Conservation (phyloP, 2,113 vertebrate species). For the Poicephalus meyeri region DNA sequence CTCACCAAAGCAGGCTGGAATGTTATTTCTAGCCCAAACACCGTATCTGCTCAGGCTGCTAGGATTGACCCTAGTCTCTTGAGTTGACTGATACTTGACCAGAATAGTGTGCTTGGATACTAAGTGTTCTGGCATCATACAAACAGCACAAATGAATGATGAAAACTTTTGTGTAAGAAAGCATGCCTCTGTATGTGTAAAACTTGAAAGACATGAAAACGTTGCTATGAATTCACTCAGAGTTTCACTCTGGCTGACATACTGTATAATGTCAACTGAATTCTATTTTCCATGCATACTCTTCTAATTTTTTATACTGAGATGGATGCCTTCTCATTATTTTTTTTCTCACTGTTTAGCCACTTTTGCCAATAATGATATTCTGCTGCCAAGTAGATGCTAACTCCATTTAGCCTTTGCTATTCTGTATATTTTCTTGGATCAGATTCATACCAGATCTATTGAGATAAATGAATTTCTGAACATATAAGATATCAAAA, state of each 20-base stretch:
- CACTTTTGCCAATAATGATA: background rate
- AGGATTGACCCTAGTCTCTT: background rate
- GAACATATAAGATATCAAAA: background rate
- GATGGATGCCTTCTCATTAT: background rate
- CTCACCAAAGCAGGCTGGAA: background rate
- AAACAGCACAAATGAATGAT: background rate
- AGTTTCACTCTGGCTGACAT: background rate
- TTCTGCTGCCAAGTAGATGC: background rate
- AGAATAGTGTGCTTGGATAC: background rate
- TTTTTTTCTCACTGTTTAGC: background rate
- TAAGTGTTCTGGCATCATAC: background rate
- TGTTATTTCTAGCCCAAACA: background rate
- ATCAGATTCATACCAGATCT: background rate
- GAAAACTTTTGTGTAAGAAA: background rate
- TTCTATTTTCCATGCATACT: background rate
- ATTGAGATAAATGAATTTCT: background rate
- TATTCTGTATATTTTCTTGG: background rate
- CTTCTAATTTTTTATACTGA: background rate
- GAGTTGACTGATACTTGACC: background rate
- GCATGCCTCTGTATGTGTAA: background rate
- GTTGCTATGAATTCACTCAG: background rate
- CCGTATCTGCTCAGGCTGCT: rapidly evolving
- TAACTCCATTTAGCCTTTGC: background rate
- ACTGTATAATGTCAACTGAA: background rate
- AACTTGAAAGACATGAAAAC: background rate